A percentile compares a stretch with the other conserved stretches of the same genome.
phyloP scores from a whole-genome alignment of 2,888 invertebrate genomes.

The Thymelicus sylvestris region DNA sequence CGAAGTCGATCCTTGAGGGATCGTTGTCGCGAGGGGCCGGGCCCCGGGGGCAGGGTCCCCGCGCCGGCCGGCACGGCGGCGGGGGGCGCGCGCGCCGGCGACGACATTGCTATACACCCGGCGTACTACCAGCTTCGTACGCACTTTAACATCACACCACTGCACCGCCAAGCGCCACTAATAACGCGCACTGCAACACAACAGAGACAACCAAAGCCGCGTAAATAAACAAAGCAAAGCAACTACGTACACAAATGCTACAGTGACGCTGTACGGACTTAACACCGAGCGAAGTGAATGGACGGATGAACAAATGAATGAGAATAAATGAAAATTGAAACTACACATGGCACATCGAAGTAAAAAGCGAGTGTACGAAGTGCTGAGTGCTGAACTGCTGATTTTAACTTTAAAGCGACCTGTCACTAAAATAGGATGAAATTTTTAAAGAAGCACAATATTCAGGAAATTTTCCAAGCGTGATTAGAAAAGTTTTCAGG shows the following conservation, averaged over 20 bases:
- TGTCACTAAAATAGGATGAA: neutral
- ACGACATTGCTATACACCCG: slow-evolving; percentile 62
- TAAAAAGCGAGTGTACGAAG: neutral
- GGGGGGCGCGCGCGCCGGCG: slow-evolving; percentile 71
- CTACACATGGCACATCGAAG: neutral
- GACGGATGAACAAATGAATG: neutral
- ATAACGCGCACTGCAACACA: slow-evolving; percentile 79
- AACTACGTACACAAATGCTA: slow-evolving; percentile 40
- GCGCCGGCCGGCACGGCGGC: slow-evolving; percentile 66
- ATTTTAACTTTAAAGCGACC: neutral
- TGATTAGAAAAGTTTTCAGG: slow-evolving; percentile 33
- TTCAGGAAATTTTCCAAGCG: slow-evolving; percentile 25
- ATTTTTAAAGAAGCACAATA: slow-evolving; percentile 23
- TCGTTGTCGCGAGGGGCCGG: slow-evolving; percentile 88
- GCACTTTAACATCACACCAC: slow-evolving; percentile 66
- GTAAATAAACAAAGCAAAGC: slow-evolving; percentile 74
- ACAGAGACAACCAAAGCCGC: slow-evolving; percentile 77
- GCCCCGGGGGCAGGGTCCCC: slow-evolving; percentile 75
- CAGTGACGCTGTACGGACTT: slow-evolving; percentile 16
- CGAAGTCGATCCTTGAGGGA: slow-evolving; percentile 91
- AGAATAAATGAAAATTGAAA: neutral
- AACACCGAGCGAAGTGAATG: slow-evolving; percentile 19
- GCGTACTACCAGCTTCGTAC: slow-evolving; percentile 52
- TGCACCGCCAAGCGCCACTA: slow-evolving; percentile 67
- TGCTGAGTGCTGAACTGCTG: neutral